phyloP scores from a whole-genome alignment of 2,797 vertebrate genomes.

The Lindbergichthys nudifrons region DNA sequence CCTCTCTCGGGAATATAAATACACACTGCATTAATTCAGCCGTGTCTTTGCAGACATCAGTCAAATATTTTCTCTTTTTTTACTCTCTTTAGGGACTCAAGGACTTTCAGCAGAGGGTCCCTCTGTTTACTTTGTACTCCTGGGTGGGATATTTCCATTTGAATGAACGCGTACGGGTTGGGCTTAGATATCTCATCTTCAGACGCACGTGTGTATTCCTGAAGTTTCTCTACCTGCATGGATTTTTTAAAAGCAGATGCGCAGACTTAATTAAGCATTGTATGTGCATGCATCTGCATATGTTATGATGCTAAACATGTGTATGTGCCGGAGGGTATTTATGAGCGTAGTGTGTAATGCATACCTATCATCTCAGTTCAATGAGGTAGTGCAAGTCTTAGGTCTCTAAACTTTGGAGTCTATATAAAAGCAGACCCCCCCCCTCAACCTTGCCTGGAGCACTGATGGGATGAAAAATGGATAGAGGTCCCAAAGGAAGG shows the following conservation, averaged over 20 bases:
- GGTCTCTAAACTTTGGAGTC: constrained; percentile 52
- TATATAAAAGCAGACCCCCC: constrained; percentile 36
- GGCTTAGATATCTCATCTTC: constrained; percentile 48
- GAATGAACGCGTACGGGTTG: constrained; percentile 52
- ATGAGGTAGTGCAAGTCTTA: constrained; percentile 37
- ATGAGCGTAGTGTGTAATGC: neutral
- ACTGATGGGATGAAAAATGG: constrained; percentile 78
- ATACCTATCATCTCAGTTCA: constrained; percentile 24
- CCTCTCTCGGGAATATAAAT: constrained; percentile 49
- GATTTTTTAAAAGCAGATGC: neutral
- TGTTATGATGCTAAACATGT: constrained; percentile 7
- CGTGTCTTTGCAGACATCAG: constrained; percentile 65
- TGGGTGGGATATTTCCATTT: constrained; percentile 71
- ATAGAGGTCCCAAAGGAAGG: constrained; percentile 71
- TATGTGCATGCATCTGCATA: neutral
- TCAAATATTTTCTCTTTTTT: constrained; percentile 41
- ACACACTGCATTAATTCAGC: constrained; percentile 68
- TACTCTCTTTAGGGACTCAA: constrained; percentile 62
- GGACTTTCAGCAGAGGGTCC: constrained; percentile 60
- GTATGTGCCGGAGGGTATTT: constrained; percentile 23
- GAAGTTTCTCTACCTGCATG: constrained; percentile 11
- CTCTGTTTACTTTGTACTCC: constrained; percentile 73
- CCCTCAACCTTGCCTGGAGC: constrained; percentile 73
- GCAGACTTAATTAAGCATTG: constrained; percentile 13
- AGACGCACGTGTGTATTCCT: constrained; percentile 6